phyloP scores from a whole-genome alignment of 1,140 invertebrate genomes.

The Drosophila dunni region DNA sequence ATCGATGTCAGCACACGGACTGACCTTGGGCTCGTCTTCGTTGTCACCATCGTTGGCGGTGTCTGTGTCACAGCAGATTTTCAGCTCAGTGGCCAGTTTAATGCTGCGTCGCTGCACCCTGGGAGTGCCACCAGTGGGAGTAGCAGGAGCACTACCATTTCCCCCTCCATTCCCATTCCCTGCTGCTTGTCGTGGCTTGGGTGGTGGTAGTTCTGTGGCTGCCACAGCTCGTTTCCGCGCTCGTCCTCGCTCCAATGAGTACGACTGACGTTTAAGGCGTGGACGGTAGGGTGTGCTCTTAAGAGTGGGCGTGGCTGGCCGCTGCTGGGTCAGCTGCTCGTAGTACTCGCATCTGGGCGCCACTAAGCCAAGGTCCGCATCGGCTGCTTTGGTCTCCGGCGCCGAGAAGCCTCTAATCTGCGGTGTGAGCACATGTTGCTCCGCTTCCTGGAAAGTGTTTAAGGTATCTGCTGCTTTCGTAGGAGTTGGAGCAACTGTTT shows the following conservation, averaged over 20 bases:
- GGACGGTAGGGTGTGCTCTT: conserved; percentile 38
- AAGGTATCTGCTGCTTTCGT: background rate
- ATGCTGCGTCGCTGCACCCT: conserved; percentile 72
- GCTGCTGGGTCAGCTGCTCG: conserved; percentile 63
- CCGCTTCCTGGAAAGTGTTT: conserved; percentile 3
- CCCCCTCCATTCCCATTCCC: background rate
- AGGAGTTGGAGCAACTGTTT: background rate
- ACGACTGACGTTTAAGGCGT: conserved; percentile 60
- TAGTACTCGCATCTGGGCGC: conserved; percentile 76
- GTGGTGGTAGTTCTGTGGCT: conserved; percentile 67
- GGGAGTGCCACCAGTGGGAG: conserved; percentile 50
- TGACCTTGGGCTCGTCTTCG: conserved; percentile 63
- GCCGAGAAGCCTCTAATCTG: conserved; percentile 70
- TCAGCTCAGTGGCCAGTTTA: conserved; percentile 76
- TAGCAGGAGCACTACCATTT: background rate
- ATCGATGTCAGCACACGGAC: conserved; percentile 46
- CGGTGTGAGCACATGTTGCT: conserved; percentile 38
- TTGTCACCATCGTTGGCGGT: conserved; percentile 60
- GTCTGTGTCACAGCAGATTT: conserved; percentile 66
- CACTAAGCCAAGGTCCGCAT: conserved; percentile 72
- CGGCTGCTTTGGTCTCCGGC: conserved; percentile 77
- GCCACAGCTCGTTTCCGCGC: conserved; percentile 42
- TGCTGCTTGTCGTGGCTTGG: conserved; percentile 50
- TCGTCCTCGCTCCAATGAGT: conserved; percentile 69
- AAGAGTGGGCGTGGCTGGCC: conserved; percentile 38